Evolutionary conservation across 2,113 vertebrate genomes (phyloP).

Genomic region (Psilopsiagon aymara): DNA sequence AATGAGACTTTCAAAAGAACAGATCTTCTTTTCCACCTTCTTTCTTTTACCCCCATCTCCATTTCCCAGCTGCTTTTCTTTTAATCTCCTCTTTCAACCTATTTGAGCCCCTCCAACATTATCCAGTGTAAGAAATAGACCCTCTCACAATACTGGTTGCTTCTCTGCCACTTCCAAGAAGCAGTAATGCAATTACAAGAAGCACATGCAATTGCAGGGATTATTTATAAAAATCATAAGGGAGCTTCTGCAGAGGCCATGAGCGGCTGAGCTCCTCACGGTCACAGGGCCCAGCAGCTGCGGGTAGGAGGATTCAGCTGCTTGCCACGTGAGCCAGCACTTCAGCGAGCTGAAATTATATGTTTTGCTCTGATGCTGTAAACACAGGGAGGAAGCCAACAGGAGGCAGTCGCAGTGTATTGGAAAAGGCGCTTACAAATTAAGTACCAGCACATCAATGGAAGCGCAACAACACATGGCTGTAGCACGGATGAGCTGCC

Average conservation of each 20-base stretch:
- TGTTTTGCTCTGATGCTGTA: neutral
- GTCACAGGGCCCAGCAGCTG: rapidly evolving
- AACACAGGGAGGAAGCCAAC: neutral
- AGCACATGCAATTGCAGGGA: neutral
- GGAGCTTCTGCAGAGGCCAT: neutral
- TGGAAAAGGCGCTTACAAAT: neutral
- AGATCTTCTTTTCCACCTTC: neutral
- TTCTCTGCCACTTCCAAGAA: neutral
- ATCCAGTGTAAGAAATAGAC: neutral
- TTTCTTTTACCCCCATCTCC: rapidly evolving
- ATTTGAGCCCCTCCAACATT: neutral
- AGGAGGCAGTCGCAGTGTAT: neutral
- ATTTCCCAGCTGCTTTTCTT: neutral
- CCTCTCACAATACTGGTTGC: rapidly evolving
- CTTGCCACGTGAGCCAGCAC: neutral
- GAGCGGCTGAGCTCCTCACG: neutral
- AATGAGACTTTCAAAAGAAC: slow-evolving; percentile 23
- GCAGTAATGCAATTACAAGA: no score
- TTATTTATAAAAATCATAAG: neutral
- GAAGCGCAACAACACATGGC: neutral
- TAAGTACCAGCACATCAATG: neutral
- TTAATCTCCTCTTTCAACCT: neutral
- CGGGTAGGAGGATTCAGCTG: slow-evolving; percentile 7
- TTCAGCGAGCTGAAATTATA: neutral
- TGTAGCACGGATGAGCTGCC: neutral